These are phyloP conservation scores for Brachyhypopomus occidentalis DNA, from an alignment of 2,113 vertebrate species.

Conservation along the genomic window DNA sequence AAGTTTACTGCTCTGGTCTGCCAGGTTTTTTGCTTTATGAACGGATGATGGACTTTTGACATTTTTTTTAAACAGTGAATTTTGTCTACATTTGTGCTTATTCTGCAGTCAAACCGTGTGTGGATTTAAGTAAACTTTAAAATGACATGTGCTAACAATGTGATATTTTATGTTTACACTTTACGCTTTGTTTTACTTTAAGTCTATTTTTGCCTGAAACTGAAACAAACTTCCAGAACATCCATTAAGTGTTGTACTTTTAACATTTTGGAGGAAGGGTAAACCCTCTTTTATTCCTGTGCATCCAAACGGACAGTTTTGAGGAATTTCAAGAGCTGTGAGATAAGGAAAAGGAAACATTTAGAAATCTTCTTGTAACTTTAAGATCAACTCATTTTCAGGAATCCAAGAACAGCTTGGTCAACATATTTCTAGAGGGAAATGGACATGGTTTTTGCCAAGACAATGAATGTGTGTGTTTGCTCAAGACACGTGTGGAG, in stretches of 20 bases:
- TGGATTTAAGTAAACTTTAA: not conserved
- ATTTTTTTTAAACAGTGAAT: constrained; percentile 1
- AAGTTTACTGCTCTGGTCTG: too few relatives aligned
- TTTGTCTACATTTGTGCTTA: not conserved
- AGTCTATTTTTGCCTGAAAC: not conserved
- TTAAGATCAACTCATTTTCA: constrained; percentile 21
- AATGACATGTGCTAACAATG: not conserved
- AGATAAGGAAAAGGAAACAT: not conserved
- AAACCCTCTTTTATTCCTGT: not conserved
- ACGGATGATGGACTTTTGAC: not conserved
- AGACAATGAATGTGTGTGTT: constrained; percentile 16
- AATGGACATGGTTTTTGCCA: constrained; percentile 1
- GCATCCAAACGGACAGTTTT: not conserved
- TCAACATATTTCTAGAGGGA: not conserved
- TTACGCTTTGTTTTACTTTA: not conserved
- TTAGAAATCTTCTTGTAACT: constrained; percentile 17
- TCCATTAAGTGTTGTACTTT: not conserved
- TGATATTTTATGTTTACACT: constrained; percentile 4
- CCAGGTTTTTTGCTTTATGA: not conserved
- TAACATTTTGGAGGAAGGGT: not conserved
- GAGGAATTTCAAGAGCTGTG: not conserved
- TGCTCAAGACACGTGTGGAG: not conserved
- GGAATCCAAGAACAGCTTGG: not conserved
- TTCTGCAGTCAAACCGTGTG: constrained; percentile 1
- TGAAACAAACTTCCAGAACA: not conserved